Base-by-base conservation (phyloP, 2,113 vertebrate species). In the Pedionomus torquatus region DNA sequence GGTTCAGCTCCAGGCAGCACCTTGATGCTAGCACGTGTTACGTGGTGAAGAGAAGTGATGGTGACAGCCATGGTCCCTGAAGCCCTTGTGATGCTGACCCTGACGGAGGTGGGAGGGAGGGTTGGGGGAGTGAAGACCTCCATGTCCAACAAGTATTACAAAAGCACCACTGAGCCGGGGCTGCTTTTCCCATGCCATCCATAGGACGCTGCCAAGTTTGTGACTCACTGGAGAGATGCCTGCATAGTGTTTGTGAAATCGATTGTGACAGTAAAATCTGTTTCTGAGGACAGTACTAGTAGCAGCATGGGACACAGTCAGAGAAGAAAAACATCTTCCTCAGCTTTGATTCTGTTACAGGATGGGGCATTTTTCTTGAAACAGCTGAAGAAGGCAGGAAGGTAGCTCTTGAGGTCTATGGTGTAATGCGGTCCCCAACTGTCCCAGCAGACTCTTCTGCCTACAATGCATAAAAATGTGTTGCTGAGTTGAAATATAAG, bases 221-320 rank as follows among this genome's bases (percentile, higher is more conserved):
- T 92, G 90, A 37, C 58, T 86, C 0, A 2, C 79, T 94, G 74
- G 69, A 93, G 65, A 30, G 78, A 76, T 85, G 82, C 85, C 92
- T 5, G 17, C 54, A 74, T 95, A 86, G 90, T 90, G 71, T 94
- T 94, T 90, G 95, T 96, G 95, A 95, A 97, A 93, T 95, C 71
- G 86, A 78, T 92, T 75, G 91, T 91, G 83, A 92, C 89, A 63
- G 71, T 74, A 78, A 86, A 93, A 55, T 93, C 51, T 88, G 63
- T 60, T 88, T 88, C 75, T 89, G 93, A 92, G 94, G 83, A 86
- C 60, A 55, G 26, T 43, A 30, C 71, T 77, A 90, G 76, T 81
- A 58, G 51, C 64, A 95, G 91, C 64, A 39, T 75, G 72, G 69
- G 80, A 70, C 61, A 70, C 43, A 26, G 48, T 61, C 37, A 57